Evolutionary conservation across 2,797 vertebrate species (phyloP).

Genomic region (Malacoraja senta): DNA sequence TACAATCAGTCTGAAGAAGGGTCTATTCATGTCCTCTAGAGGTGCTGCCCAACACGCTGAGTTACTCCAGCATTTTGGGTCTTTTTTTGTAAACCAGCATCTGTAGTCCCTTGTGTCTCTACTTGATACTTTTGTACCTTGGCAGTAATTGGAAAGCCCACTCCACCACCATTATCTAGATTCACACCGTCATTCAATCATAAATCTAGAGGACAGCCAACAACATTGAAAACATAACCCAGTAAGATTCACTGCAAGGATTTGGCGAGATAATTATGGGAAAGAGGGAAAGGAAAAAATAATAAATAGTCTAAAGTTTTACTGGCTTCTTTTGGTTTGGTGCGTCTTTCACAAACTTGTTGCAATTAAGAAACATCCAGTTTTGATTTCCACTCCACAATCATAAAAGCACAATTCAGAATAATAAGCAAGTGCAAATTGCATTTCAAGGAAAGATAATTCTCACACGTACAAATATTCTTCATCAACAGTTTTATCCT

Average conservation of each 20-base stretch:
- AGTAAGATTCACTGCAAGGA: not conserved
- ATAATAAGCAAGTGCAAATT: not conserved
- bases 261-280: not conserved
- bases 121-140: not conserved
- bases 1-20: too few species aligned
- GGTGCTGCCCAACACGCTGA: too few species aligned
- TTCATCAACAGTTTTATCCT: not conserved
- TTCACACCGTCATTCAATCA: not conserved
- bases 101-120: too few species aligned
- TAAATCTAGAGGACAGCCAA: not conserved
- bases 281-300: not conserved
- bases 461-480: not conserved
- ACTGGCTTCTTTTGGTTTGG: not conserved
- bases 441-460: not conserved
- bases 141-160: not conserved
- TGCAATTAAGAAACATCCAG: constrained; percentile 13
- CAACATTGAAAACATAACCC: not conserved
- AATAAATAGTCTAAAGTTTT: too few species aligned
- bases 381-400: not conserved
- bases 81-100: too few species aligned
- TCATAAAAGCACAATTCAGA: not conserved
- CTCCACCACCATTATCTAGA: not conserved
- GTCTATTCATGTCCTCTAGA: too few species aligned
- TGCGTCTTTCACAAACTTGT: not conserved
- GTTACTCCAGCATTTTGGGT: too few species aligned